phyloP scores from a whole-genome alignment of 2,113 vertebrate species.

The Sylvilagus bachmani region DNA sequence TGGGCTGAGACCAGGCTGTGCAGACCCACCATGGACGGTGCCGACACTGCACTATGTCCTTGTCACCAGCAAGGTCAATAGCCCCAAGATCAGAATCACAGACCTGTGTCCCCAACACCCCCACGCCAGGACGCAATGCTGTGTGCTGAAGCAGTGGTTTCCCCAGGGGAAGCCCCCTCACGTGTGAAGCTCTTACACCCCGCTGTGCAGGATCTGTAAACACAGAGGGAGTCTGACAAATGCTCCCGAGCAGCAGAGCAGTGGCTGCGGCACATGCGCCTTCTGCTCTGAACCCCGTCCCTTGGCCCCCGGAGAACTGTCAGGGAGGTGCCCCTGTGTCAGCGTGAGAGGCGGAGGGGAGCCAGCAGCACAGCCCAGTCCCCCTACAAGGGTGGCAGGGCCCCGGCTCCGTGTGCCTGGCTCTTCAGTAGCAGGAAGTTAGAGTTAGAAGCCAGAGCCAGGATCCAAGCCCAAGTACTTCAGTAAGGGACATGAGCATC shows the following conservation, averaged over 20 bases:
- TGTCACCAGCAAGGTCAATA: not conserved
- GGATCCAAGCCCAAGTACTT: too few species aligned
- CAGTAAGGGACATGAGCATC: too few species aligned
- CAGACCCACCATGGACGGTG: not conserved
- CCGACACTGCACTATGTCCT: accelerated
- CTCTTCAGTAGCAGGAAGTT: too few species aligned
- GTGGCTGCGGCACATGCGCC: accelerated
- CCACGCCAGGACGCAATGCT: not conserved
- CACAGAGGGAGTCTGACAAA: accelerated
- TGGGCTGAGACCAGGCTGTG: too few species aligned
- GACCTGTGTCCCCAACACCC: not conserved
- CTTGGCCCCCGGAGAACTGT: not conserved
- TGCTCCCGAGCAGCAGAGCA: accelerated
- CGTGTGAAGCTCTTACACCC: accelerated
- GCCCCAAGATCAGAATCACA: not conserved
- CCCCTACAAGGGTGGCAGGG: too few species aligned
- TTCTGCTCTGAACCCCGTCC: not conserved
- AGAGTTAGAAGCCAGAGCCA: too few species aligned
- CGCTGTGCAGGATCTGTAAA: not conserved
- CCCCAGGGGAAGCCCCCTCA: too few species aligned
- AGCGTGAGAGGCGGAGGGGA: too few species aligned
- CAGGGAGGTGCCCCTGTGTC: not conserved
- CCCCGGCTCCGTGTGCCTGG: too few species aligned
- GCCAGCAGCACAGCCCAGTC: too few species aligned
- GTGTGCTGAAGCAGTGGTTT: not conserved